phyloP scores from a whole-genome alignment of 2,797 vertebrate genomes.

The Peromyscus nudipes region DNA sequence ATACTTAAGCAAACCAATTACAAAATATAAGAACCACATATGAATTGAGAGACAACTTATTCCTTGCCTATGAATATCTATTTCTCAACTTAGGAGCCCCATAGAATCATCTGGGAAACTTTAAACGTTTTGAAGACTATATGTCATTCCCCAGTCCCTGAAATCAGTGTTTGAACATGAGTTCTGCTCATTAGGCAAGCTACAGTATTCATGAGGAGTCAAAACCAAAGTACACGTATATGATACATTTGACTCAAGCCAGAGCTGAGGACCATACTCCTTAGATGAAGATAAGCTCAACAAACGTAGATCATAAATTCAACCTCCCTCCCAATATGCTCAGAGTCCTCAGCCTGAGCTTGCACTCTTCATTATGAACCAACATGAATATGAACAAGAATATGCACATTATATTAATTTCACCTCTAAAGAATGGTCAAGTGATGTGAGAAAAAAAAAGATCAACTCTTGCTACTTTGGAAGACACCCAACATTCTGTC shows the following conservation, averaged over 20 bases:
- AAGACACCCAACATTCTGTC: conserved; percentile 79
- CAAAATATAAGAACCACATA: not conserved
- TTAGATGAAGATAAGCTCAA: conserved; percentile 14
- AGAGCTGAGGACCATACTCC: not conserved
- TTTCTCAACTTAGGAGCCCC: not conserved
- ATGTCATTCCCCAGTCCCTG: not conserved
- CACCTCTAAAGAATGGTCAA: conserved; percentile 31
- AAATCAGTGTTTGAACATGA: not conserved
- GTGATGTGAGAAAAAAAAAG: conserved; percentile 35
- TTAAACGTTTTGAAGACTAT: not conserved
- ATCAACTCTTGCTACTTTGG: conserved; percentile 68
- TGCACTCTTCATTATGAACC: conserved; percentile 44
- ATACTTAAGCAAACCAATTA: not conserved
- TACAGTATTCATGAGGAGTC: not conserved
- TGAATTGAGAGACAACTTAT: not conserved
- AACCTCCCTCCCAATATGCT: conserved; percentile 16
- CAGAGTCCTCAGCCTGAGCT: conserved; percentile 50
- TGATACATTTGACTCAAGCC: not conserved
- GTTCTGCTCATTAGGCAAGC: conserved; percentile 1
- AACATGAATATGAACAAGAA: conserved; percentile 63
- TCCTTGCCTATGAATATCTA: not conserved
- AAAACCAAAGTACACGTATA: conserved; percentile 5
- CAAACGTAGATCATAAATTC: conserved; percentile 33
- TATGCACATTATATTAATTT: conserved; percentile 68
- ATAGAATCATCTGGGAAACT: not conserved